phyloP scores from a whole-genome alignment of 2,888 invertebrate species.

The Cosmorhoe ocellata region DNA sequence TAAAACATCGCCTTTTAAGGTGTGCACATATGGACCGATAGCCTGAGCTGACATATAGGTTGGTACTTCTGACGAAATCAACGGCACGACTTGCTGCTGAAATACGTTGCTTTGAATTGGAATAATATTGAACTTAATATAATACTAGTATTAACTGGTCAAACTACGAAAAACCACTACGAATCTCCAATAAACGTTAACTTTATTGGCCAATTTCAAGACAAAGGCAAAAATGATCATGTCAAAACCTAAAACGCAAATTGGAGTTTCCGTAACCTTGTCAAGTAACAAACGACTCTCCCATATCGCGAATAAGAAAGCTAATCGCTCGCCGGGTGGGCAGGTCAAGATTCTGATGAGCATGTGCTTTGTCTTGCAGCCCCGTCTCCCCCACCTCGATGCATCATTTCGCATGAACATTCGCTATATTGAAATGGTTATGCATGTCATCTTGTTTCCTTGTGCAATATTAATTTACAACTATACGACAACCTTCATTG shows the following conservation, averaged over 20 bases:
- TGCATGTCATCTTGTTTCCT: conserved; percentile 36
- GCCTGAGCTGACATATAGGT: conserved; percentile 34
- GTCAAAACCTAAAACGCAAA: conserved; percentile 35
- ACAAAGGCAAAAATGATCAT: conserved; percentile 44
- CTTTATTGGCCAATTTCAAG: conserved; percentile 1
- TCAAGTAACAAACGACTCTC: conserved; percentile 31
- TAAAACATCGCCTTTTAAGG: conserved; percentile 69
- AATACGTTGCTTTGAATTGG: conserved; percentile 6
- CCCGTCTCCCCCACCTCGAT: conserved; percentile 45
- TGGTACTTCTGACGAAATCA: conserved; percentile 55
- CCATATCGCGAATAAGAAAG: conserved; percentile 25
- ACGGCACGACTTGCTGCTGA: conserved; percentile 39
- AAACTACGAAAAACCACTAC: not conserved
- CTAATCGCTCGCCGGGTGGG: conserved; percentile 31
- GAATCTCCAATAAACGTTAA: not conserved
- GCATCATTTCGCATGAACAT: conserved; percentile 48
- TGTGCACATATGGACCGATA: conserved; percentile 53
- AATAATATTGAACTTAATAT: not conserved
- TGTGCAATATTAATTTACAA: conserved; percentile 29
- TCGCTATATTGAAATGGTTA: conserved; percentile 42
- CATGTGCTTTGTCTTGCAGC: conserved; percentile 51
- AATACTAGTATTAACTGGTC: too few relatives aligned
- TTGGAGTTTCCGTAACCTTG: conserved; percentile 27
- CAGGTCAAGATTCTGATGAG: conserved; percentile 54
- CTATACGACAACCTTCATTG: conserved; percentile 15